A percentile compares a stretch with the other conserved stretches of the same genome.
These are phyloP conservation scores for Allacma fusca DNA, from an alignment of 2,888 invertebrate species.

Conservation along the genomic window DNA sequence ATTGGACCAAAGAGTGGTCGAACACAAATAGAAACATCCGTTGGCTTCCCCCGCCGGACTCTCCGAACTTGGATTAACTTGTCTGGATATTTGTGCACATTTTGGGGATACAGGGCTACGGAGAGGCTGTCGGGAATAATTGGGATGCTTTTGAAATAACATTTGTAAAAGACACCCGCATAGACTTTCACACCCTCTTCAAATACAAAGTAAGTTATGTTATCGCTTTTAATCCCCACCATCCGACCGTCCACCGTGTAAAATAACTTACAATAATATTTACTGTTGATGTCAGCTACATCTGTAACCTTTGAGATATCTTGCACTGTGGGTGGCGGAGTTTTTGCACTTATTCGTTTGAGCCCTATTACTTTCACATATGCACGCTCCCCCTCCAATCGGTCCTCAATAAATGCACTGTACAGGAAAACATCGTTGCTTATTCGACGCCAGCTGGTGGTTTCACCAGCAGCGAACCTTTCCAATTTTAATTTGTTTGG, in stretches of 20 bases:
- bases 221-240: neutral
- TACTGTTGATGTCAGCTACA: neutral
- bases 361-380: slow-evolving; percentile 43
- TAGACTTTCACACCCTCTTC: slow-evolving; percentile 60
- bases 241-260: slow-evolving; percentile 32
- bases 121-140: neutral
- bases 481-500: neutral
- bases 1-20: slow-evolving; percentile 62
- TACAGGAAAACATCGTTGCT: slow-evolving; percentile 61
- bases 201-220: slow-evolving; percentile 52
- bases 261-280: slow-evolving; percentile 54
- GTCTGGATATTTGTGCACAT: slow-evolving; percentile 52
- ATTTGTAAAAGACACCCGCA: slow-evolving; percentile 57
- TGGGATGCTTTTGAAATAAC: slow-evolving; percentile 43
- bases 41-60: neutral
- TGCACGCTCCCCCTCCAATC: slow-evolving; percentile 49
- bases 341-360: slow-evolving; percentile 48
- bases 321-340: neutral
- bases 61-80: slow-evolving; percentile 55
- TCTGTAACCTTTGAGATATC: slow-evolving; percentile 2
- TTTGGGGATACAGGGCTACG: slow-evolving; percentile 54
- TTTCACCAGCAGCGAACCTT: neutral
- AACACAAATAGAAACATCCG: slow-evolving; percentile 58
- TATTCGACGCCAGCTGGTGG: slow-evolving; percentile 59
- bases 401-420: slow-evolving; percentile 62